A percentile compares a stretch with the other conserved stretches of the same genome.
These are phyloP conservation scores for Brachyopa scutellaris DNA, from an alignment of 2,888 invertebrate genomes.

Conservation along the genomic window DNA sequence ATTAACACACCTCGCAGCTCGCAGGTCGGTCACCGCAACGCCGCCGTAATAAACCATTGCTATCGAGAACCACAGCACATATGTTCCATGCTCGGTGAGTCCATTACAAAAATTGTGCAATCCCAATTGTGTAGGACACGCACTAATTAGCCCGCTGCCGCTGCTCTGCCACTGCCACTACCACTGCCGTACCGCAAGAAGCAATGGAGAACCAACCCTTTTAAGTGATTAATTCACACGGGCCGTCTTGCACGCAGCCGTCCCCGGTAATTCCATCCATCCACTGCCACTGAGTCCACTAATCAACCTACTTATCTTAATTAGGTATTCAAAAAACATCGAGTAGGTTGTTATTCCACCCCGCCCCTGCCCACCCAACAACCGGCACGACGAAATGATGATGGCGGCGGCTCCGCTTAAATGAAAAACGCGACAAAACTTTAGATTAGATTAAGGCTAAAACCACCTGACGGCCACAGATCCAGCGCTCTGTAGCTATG, in stretches of 20 bases:
- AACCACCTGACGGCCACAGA: conserved; percentile 47
- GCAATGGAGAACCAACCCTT: conserved; percentile 58
- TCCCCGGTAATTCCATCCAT: conserved; percentile 30
- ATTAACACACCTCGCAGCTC: conserved; percentile 65
- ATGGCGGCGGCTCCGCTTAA: not conserved
- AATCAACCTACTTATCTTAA: conserved; percentile 73
- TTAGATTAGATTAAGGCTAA: conserved; percentile 65
- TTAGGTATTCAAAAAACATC: conserved; percentile 72
- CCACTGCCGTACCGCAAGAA: not conserved
- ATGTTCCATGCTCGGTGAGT: conserved; percentile 37
- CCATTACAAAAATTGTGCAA: conserved; percentile 70
- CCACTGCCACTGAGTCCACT: conserved; percentile 52
- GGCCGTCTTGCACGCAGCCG: conserved; percentile 55
- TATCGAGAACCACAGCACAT: conserved; percentile 57
- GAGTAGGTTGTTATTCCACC: conserved; percentile 53
- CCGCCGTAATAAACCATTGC: conserved; percentile 31
- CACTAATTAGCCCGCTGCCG: conserved; percentile 61
- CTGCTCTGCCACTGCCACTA: not conserved
- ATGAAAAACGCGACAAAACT: conserved; percentile 66
- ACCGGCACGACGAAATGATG: not conserved
- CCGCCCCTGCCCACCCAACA: not conserved
- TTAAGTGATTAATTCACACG: conserved; percentile 69
- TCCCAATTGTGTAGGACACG: conserved; percentile 64
- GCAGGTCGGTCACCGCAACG: conserved; percentile 30
- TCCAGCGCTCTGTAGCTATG: not conserved